These are phyloP conservation scores for Porites lutea DNA, from an alignment of 64 coral and sea anemone species.

Conservation along the genomic window DNA sequence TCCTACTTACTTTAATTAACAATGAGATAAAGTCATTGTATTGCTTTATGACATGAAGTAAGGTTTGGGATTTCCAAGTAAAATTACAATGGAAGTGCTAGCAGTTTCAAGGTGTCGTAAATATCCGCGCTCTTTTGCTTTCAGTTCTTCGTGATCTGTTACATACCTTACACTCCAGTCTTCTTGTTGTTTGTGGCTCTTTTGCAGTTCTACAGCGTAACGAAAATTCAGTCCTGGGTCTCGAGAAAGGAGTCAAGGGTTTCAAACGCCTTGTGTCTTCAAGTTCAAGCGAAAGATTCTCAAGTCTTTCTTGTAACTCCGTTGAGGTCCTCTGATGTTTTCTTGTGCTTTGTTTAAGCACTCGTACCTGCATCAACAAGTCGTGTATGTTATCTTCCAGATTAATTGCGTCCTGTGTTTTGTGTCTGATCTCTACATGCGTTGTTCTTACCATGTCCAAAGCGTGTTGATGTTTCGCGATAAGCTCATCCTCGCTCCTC, in stretches of 20 bases:
- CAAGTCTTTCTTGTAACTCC: slow-evolving; percentile 85
- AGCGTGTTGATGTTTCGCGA: slow-evolving; percentile 71
- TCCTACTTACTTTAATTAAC: too few relatives aligned
- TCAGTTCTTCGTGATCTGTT: not conserved
- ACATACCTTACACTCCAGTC: slow-evolving; percentile 62
- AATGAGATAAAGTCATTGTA: too few relatives aligned
- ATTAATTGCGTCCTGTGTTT: slow-evolving; percentile 55
- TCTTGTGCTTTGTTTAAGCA: slow-evolving; percentile 56
- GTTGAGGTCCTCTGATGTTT: slow-evolving; percentile 65
- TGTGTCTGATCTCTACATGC: slow-evolving; percentile 89
- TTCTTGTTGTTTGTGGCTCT: slow-evolving; percentile 6
- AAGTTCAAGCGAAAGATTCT: slow-evolving; percentile 68
- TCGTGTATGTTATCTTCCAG: slow-evolving; percentile 90
- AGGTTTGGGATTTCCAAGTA: too few relatives aligned
- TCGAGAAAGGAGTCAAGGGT: slow-evolving; percentile 60
- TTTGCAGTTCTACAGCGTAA: not conserved
- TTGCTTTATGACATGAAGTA: too few relatives aligned
- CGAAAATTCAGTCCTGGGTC: not conserved
- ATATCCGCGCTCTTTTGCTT: too few relatives aligned
- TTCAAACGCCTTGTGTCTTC: slow-evolving; percentile 79
- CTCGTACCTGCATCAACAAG: slow-evolving; percentile 70
- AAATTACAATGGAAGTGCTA: too few relatives aligned
- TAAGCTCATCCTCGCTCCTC: slow-evolving; percentile 74
- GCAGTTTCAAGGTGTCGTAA: too few relatives aligned
- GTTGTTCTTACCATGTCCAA: slow-evolving; percentile 76